Base-by-base conservation (phyloP, 1,140 invertebrate species). In the Heliconius melpomene region DNA sequence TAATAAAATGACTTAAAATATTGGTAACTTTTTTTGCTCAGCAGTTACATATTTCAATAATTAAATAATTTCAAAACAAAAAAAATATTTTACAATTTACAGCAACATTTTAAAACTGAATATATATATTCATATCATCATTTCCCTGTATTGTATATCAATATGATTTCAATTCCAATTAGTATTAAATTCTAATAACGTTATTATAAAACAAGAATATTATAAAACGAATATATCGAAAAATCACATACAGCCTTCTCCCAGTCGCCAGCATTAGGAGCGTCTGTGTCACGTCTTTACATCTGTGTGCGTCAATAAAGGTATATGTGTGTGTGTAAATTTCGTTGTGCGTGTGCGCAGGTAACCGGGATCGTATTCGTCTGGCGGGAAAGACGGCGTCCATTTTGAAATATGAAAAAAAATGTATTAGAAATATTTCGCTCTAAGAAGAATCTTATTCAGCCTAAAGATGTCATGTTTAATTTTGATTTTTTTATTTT, bases 281-380 rank as follows among this genome's bases (percentile, higher is more conserved):
- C 86, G 91, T 87, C 87, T 91, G 89, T 88, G 91, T 89, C 87
- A 85, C 88, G 90, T 91, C 84, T 89, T 83, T 72, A 40, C 71
- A 23, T 36, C 32, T 72, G 71, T 72, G 36, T 72, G 82, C 60
- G 81, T 70, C 26, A 72, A 0, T 36, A 36, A 6, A 36, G 32
- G 80, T 54, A 70, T 57, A 16, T 77, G 78, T 75, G 81, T 84
- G 71, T 75, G 71, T 79, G n/a, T 60, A 11, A 9, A 9, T 11
- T 54, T 81, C n/a, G 60, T 77, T 82, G 84, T 84, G 84, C 54
- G 83, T 72, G 83, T 54, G 84, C 90, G 89, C 92, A 93, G 92
- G 91, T 93, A 93, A 91, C 87, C 86, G 89, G 90, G 91, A 91
- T 88, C 90, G 89, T 87, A 88, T 89, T 88, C 90, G 89, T 87